Percentiles rank a stretch among this genome's conserved stretches.
These are phyloP conservation scores for Spicauda simplicius DNA, from an alignment of 2,888 invertebrate genomes.

Conservation along the genomic window DNA sequence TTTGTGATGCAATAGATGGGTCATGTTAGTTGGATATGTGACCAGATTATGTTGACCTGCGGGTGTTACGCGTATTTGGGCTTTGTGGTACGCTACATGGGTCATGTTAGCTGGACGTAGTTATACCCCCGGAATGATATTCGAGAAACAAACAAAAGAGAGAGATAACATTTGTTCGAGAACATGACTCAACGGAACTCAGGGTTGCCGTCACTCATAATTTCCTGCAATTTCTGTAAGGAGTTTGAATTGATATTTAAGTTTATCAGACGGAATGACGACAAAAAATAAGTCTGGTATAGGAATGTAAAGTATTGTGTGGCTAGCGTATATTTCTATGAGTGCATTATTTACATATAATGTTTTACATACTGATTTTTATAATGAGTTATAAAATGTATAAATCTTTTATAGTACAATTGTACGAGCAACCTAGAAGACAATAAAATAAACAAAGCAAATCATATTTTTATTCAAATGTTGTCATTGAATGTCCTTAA, in stretches of 20 bases:
- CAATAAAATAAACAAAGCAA: too few species aligned
- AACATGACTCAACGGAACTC: constrained; percentile 72
- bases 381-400: too few species aligned
- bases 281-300: background rate
- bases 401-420: too few species aligned
- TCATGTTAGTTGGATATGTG: constrained; percentile 55
- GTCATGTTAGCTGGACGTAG: constrained; percentile 50
- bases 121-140: constrained; percentile 66
- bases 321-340: too few species aligned
- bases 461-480: too few species aligned
- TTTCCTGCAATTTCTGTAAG: constrained; percentile 23
- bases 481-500: too few species aligned
- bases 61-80: constrained; percentile 37
- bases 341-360: too few species aligned
- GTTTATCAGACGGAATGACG: background rate
- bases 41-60: constrained; percentile 53
- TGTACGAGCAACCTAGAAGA: too few species aligned
- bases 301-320: background rate
- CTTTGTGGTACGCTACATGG: constrained; percentile 42
- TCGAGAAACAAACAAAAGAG: constrained; percentile 82
- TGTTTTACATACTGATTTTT: too few species aligned
- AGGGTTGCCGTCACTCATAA: constrained; percentile 42
- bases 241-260: constrained; percentile 1
- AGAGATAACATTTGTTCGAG: constrained; percentile 81
- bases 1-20: constrained; percentile 43